Evolutionary conservation across 1,140 invertebrate species (phyloP).

Genomic region (Platorchestia sp.): DNA sequence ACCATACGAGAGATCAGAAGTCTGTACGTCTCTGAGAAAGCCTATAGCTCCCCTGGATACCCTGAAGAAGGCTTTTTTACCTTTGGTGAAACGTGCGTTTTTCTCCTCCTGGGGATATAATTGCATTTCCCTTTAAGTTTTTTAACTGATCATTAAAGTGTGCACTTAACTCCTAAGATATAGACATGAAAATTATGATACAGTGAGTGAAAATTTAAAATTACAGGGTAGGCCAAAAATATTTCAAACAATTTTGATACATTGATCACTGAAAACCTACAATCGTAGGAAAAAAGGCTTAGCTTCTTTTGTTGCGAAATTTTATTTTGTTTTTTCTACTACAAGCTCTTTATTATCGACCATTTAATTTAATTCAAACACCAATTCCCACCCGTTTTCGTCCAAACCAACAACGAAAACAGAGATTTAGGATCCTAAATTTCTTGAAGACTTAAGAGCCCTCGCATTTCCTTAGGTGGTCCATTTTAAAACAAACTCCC

Average conservation of each 20-base stretch:
- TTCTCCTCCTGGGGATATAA: not conserved
- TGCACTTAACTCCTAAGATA: not conserved
- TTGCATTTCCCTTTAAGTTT: not conserved
- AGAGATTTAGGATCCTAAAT: not conserved
- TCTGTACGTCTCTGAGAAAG: not conserved
- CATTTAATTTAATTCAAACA: not conserved
- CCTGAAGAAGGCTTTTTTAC: not conserved
- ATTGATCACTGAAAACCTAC: no score
- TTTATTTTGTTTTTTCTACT: not conserved
- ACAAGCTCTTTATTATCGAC: not conserved
- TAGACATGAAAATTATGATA: not conserved
- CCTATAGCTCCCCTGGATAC: not conserved
- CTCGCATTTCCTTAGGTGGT: not conserved
- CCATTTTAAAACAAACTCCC: not conserved
- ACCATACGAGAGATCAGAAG: not conserved
- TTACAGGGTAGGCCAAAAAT: no score
- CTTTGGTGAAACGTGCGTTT: not conserved
- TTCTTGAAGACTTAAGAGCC: not conserved
- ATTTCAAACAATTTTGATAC: no score
- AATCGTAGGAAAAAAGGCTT: not conserved
- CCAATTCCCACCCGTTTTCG: not conserved
- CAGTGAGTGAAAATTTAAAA: not conserved
- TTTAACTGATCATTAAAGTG: not conserved
- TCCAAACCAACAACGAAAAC: not conserved
- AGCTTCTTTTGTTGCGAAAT: not conserved